phyloP scores from a whole-genome alignment of 2,797 vertebrate genomes.

The Rhabdomys pumilio region DNA sequence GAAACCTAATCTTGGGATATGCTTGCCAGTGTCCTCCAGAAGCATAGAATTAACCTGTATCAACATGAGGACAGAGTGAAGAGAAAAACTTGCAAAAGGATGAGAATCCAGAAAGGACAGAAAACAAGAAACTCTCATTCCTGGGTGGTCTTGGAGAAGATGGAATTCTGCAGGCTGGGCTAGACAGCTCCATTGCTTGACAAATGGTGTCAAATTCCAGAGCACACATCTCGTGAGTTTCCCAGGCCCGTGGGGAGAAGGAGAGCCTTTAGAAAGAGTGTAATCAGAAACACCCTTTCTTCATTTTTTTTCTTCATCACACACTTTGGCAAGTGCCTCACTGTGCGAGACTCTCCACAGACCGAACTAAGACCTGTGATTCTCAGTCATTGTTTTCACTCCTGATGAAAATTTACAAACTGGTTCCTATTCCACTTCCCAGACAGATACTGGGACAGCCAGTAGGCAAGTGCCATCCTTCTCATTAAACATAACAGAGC shows the following conservation, averaged over 20 bases:
- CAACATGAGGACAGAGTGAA: not conserved
- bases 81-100: not conserved
- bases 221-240: not conserved
- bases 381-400: constrained; percentile 20
- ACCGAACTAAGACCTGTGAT: not conserved
- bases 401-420: not conserved
- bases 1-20: not conserved
- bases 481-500: not conserved
- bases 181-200: not conserved
- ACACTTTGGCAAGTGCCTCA: not conserved
- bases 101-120: not conserved
- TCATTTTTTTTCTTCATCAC: not conserved
- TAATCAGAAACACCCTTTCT: constrained; percentile 30
- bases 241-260: not conserved
- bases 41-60: not conserved
- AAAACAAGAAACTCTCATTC: not conserved
- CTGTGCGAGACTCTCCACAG: not conserved
- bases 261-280: not conserved
- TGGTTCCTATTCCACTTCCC: not conserved
- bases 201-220: not conserved
- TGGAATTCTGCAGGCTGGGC: not conserved
- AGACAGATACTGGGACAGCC: not conserved
- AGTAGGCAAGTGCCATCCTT: not conserved
- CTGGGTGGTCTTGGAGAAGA: not conserved
- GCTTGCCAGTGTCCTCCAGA: not conserved